phyloP scores from a whole-genome alignment of 1,140 invertebrate species.

The Centruroides vittatus region DNA sequence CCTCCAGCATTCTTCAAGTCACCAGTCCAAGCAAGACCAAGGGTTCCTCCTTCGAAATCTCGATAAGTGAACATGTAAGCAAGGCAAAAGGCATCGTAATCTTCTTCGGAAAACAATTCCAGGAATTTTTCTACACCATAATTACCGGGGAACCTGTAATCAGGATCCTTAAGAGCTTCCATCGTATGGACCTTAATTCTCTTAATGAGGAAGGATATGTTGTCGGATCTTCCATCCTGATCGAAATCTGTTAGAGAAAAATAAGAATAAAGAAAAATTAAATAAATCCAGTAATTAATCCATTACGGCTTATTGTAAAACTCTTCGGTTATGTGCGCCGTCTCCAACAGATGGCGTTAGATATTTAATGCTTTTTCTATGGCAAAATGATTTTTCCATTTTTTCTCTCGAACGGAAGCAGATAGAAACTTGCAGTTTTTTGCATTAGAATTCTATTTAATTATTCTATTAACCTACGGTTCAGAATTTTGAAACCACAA shows the following conservation, averaged over 20 bases:
- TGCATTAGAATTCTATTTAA: too few relatives aligned
- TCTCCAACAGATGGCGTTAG: too few relatives aligned
- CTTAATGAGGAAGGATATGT: slow-evolving; percentile 93
- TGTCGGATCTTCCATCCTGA: slow-evolving; percentile 74
- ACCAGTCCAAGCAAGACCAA: slow-evolving; percentile 94
- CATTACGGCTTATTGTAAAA: too few relatives aligned
- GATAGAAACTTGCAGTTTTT: too few relatives aligned
- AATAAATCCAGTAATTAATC: too few relatives aligned
- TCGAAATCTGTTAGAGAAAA: slow-evolving; percentile 67
- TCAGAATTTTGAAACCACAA: too few relatives aligned
- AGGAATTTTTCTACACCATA: slow-evolving; percentile 90
- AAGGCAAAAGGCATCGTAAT: slow-evolving; percentile 95
- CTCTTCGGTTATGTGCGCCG: too few relatives aligned
- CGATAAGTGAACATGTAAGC: slow-evolving; percentile 98
- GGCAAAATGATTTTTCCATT: too few relatives aligned
- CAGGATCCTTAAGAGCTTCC: slow-evolving; percentile 53
- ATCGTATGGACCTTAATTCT: slow-evolving; percentile 78
- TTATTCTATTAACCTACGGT: too few relatives aligned
- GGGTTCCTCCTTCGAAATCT: slow-evolving; percentile 95
- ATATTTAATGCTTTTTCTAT: too few relatives aligned
- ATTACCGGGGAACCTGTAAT: slow-evolving; percentile 78
- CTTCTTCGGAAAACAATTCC: slow-evolving; percentile 88
- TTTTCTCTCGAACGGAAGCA: too few relatives aligned
- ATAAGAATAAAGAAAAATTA: background rate
- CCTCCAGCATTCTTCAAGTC: slow-evolving; percentile 88